Percentiles rank a stretch among this genome's conserved stretches.
Conservation (phyloP, 2,113 vertebrate species). For the Prinia subflava region DNA sequence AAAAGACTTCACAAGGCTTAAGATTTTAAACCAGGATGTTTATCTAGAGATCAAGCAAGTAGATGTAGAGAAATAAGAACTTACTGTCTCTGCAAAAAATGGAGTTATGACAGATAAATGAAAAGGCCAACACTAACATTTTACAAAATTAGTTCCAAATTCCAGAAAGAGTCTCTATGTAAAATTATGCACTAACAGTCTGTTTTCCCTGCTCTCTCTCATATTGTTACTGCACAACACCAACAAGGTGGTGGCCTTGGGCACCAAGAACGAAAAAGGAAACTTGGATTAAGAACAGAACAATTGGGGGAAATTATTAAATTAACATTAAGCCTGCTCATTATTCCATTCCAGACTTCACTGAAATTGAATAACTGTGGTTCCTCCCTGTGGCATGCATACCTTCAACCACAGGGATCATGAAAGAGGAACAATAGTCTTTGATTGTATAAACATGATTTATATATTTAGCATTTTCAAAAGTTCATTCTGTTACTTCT, state of each 20-base stretch:
- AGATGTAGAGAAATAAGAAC: not conserved
- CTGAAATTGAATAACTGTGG: constrained; percentile 11
- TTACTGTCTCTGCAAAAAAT: not conserved
- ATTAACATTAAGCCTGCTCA: constrained; percentile 48
- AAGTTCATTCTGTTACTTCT: not conserved
- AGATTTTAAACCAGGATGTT: not conserved
- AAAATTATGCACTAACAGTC: not conserved
- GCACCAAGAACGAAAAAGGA: constrained; percentile 42
- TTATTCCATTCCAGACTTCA: constrained; percentile 26
- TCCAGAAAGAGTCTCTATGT: not conserved
- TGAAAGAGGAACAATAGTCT: constrained; percentile 24
- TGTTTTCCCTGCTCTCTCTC: not conserved
- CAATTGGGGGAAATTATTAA: constrained; percentile 49
- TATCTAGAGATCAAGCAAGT: not conserved
- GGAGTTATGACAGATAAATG: not conserved
- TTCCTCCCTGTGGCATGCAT: constrained; percentile 14
- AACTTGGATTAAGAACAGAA: constrained; percentile 50
- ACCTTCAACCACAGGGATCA: constrained; percentile 28
- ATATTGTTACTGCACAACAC: not conserved
- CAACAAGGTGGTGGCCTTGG: constrained; percentile 14
- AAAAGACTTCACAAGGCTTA: not conserved
- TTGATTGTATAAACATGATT: constrained; percentile 32
- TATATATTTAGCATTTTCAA: constrained; percentile 6
- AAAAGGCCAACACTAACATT: not conserved
- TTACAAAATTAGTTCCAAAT: not conserved